Conservation (phyloP, 2,888 invertebrate genomes). For the Diachrysia chrysitis region DNA sequence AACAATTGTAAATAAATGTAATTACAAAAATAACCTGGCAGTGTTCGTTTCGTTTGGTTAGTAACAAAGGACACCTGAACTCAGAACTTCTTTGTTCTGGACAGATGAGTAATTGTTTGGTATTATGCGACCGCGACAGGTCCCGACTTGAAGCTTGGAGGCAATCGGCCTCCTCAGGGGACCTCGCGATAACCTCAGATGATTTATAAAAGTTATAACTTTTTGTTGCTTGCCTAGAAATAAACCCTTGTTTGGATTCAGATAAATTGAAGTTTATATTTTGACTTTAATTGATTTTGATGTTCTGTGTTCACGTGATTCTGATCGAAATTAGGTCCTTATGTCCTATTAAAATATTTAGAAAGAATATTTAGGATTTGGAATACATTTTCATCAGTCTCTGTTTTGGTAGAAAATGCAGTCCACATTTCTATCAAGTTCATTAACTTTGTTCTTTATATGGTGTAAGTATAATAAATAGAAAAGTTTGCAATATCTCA, state of each 20-base stretch:
- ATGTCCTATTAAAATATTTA: not conserved
- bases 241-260: slow-evolving; percentile 17
- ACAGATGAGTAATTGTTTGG: slow-evolving; percentile 65
- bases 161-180: slow-evolving; percentile 72
- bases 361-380: too few relatives aligned
- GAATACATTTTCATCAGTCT: too few relatives aligned
- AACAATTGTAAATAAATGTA: slow-evolving; percentile 6
- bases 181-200: slow-evolving; percentile 77
- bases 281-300: slow-evolving; percentile 11
- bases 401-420: too few relatives aligned
- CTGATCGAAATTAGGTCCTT: not conserved
- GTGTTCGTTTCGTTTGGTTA: slow-evolving; percentile 20
- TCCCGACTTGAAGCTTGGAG: slow-evolving; percentile 78
- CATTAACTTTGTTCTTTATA: too few relatives aligned
- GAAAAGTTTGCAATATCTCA: slow-evolving; percentile 14
- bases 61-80: slow-evolving; percentile 51
- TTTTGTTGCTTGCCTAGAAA: slow-evolving; percentile 52
- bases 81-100: slow-evolving; percentile 55
- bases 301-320: not conserved
- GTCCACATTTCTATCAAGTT: too few relatives aligned
- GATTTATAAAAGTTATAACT: slow-evolving; percentile 56
- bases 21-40: slow-evolving; percentile 18
- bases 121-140: slow-evolving; percentile 75
- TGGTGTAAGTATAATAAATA: too few relatives aligned
- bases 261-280: slow-evolving; percentile 21